phyloP scores from a whole-genome alignment of 1,140 invertebrate species.

The Eupristina koningsbergeri region DNA sequence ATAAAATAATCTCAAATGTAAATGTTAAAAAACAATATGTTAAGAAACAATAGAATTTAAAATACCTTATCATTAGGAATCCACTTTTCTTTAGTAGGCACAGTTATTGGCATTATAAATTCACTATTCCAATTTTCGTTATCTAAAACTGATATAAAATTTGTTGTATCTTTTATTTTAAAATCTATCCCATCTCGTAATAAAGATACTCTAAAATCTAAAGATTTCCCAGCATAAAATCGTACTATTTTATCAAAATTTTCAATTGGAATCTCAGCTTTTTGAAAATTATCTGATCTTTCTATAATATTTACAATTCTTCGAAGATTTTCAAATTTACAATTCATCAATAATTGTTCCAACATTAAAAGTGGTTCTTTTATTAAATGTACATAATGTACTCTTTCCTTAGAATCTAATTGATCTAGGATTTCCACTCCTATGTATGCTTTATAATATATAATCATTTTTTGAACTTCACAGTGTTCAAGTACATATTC shows the following conservation, averaged over 20 bases:
- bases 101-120: slow-evolving; percentile 79
- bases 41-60: neutral
- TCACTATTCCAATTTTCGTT: slow-evolving; percentile 73
- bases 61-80: slow-evolving; percentile 77
- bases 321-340: slow-evolving; percentile 78
- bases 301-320: slow-evolving; percentile 71
- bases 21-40: neutral
- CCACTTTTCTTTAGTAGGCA: slow-evolving; percentile 81
- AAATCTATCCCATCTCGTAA: slow-evolving; percentile 67
- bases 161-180: slow-evolving; percentile 67
- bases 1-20: neutral
- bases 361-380: slow-evolving; percentile 80
- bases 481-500: slow-evolving; percentile 75
- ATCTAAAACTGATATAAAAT: slow-evolving; percentile 70
- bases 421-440: slow-evolving; percentile 77
- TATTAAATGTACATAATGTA: slow-evolving; percentile 77
- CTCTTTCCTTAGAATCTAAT: slow-evolving; percentile 73
- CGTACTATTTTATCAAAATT: slow-evolving; percentile 79
- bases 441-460: slow-evolving; percentile 74
- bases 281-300: slow-evolving; percentile 48
- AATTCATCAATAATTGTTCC: slow-evolving; percentile 85
- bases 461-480: slow-evolving; percentile 65
- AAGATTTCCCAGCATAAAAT: slow-evolving; percentile 81
- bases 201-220: slow-evolving; percentile 78
- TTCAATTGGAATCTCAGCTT: slow-evolving; percentile 68